Percentiles rank a stretch among this genome's conserved stretches.
phyloP scores from a whole-genome alignment of 2,797 vertebrate species.

The Oophaga sylvatica region DNA sequence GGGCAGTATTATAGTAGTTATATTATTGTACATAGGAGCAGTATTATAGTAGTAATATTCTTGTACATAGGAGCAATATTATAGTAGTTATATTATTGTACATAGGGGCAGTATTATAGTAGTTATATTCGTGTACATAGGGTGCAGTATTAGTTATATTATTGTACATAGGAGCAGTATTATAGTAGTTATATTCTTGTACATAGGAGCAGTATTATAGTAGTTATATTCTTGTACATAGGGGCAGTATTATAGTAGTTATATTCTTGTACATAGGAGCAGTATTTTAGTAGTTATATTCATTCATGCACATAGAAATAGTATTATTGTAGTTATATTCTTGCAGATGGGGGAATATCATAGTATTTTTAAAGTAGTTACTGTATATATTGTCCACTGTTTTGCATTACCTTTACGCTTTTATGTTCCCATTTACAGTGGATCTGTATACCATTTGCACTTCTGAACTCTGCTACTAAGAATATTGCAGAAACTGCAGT shows the following conservation, averaged over 20 bases:
- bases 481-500: constrained; percentile 79
- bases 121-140: constrained; percentile 7
- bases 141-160: neutral
- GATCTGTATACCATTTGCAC: constrained; percentile 79
- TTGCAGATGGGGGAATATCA: neutral
- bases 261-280: constrained; percentile 9
- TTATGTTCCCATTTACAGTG: constrained; percentile 67
- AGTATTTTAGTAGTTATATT: constrained; percentile 1
- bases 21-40: neutral
- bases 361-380: constrained; percentile 8
- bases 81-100: neutral
- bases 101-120: constrained; percentile 1
- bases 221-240: constrained; percentile 10
- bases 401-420: neutral
- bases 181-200: constrained; percentile 1
- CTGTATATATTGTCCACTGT: neutral
- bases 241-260: too few relatives aligned
- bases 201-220: neutral
- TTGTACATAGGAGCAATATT: neutral
- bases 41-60: constrained; percentile 8
- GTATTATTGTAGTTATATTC: constrained; percentile 17
- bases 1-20: constrained; percentile 1
- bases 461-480: constrained; percentile 77
- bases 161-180: neutral
- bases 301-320: neutral